These are phyloP conservation scores for Datnioides undecimradiatus DNA, from an alignment of 2,113 vertebrate genomes.

Conservation along the genomic window DNA sequence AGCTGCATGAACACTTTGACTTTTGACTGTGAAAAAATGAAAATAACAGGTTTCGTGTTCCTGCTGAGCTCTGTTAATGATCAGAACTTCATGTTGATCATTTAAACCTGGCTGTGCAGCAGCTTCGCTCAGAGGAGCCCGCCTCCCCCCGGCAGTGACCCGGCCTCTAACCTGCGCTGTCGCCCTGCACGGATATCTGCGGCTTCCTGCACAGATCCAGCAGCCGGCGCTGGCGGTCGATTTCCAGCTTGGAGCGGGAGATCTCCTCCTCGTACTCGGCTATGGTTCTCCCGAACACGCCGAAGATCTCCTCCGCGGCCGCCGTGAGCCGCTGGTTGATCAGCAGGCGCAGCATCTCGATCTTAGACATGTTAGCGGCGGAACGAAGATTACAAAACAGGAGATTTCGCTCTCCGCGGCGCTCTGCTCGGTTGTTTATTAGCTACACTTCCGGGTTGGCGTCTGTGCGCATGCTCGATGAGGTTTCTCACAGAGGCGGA, in stretches of 20 bases:
- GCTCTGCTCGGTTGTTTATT: constrained; percentile 23
- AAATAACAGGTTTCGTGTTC: no score
- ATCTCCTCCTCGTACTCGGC: constrained; percentile 67
- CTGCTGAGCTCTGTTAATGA: no score
- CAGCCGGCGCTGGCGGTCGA: constrained; percentile 51
- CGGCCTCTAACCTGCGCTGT: constrained; percentile 12
- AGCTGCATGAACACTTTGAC: no score
- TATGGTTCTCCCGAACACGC: constrained; percentile 56
- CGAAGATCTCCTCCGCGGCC: constrained; percentile 62
- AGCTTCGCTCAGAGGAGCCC: no score
- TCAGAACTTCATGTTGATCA: no score
- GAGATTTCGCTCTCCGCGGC: not conserved
- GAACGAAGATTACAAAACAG: not conserved
- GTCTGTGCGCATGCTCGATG: constrained; percentile 28
- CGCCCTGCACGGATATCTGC: not conserved
- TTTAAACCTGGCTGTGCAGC: no score
- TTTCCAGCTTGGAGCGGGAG: constrained; percentile 54
- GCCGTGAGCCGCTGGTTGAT: constrained; percentile 68
- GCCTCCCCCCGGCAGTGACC: no score
- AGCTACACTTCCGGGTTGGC: constrained; percentile 15
- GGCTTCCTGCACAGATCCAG: constrained; percentile 49
- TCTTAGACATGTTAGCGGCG: constrained; percentile 40
- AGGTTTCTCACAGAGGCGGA: no score
- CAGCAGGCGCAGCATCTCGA: constrained; percentile 59
- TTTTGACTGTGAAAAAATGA: no score